Evolutionary conservation across 2,888 invertebrate genomes (phyloP).

Genomic region (Netelia melanura): DNA sequence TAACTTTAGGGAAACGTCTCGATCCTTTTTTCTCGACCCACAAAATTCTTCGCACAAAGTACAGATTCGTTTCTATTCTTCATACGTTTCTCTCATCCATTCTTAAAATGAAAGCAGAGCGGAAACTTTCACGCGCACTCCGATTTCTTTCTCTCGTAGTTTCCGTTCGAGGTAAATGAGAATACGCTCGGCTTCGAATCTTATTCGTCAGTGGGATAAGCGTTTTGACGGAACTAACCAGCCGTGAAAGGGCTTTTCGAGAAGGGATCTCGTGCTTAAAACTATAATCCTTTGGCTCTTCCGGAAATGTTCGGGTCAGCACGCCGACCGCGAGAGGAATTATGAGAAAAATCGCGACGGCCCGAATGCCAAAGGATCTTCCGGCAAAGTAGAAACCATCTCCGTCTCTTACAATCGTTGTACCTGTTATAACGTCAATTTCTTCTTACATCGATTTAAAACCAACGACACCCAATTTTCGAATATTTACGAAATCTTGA

Average conservation of each 20-base stretch:
- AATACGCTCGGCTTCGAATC: background rate
- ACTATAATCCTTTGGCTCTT: conserved; percentile 73
- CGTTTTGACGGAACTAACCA: conserved; percentile 79
- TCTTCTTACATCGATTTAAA: background rate
- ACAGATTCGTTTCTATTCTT: background rate
- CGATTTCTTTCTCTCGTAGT: conserved; percentile 22
- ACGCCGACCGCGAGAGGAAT: conserved; percentile 69
- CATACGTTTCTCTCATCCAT: background rate
- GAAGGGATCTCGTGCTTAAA: conserved; percentile 71
- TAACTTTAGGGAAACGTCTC: too few species aligned
- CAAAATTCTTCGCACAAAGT: too few species aligned
- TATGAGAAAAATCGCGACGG: conserved; percentile 64
- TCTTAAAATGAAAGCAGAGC: conserved; percentile 43
- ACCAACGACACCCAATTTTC: too few species aligned
- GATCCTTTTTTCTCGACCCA: too few species aligned
- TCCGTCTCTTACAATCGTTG: background rate
- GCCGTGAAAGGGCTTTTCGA: conserved; percentile 75
- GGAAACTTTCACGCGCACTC: conserved; percentile 27
- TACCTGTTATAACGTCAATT: too few species aligned
- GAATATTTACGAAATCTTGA: too few species aligned
- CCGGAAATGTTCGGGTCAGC: conserved; percentile 26
- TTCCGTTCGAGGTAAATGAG: background rate
- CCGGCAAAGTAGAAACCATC: conserved; percentile 14
- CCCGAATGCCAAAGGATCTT: conserved; percentile 47
- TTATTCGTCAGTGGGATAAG: conserved; percentile 75